Conservation (phyloP, 2,888 invertebrate genomes). For the Anticlea derivata region DNA sequence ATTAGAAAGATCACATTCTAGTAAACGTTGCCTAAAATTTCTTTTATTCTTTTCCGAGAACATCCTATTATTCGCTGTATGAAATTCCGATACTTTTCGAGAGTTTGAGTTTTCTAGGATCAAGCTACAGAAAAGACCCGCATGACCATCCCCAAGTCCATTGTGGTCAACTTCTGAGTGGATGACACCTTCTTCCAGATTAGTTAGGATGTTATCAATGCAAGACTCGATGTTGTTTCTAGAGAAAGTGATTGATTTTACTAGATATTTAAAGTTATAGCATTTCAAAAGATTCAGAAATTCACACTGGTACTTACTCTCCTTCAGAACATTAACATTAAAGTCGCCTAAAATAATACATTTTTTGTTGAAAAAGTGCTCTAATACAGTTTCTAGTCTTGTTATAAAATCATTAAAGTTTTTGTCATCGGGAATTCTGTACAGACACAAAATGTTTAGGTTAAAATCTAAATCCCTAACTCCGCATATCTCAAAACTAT, state of each 20-base stretch:
- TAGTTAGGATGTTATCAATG: slow-evolving; percentile 2
- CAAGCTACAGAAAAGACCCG: not conserved
- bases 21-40: not conserved
- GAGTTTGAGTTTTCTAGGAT: not conserved
- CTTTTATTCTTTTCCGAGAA: not conserved
- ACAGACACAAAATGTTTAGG: not conserved
- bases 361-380: slow-evolving; percentile 6
- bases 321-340: not conserved
- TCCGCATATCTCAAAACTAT: slow-evolving; percentile 6
- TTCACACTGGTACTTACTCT: not conserved
- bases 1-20: not conserved
- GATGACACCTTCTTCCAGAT: not conserved
- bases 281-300: not conserved
- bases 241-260: not conserved
- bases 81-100: not conserved
- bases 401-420: slow-evolving; percentile 1
- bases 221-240: not conserved
- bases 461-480: not conserved
- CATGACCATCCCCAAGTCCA: slow-evolving; percentile 5
- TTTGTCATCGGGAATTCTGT: not conserved
- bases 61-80: not conserved
- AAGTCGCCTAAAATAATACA: not conserved
- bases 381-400: not conserved
- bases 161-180: not conserved
- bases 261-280: not conserved